Base-by-base conservation (phyloP, 2,113 vertebrate species). In the Rhynchomys soricoides region DNA sequence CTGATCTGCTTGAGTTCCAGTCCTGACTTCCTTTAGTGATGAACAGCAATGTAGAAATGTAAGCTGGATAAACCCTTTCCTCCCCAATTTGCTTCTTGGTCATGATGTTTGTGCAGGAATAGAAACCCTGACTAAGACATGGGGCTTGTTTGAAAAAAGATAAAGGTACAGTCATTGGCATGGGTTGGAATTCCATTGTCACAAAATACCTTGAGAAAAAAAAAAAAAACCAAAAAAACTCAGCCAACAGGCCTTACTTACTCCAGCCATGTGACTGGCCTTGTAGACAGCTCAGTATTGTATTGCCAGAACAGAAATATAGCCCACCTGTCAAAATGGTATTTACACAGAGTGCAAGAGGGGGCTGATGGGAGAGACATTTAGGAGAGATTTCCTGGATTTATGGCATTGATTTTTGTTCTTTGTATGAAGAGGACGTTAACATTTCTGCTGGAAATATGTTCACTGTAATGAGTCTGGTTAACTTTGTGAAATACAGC, bases 321-420 rank as follows among this genome's bases (percentile, higher is more conserved):
- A 92, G 91, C 95, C 91, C 52, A 95, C 88, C 86, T 94, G 94
- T 93, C 96, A 91, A 86, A 78, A 90, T 29, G 89, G 86, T 89
- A 95, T 97, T 98, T 97, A 96, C 95, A 71, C 78, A 93, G 90
- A 34, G 29, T 2, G 0, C 50, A 16, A 74, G 93, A 92, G 71
- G 96, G 89, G 16, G 82, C 95, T 96, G 94, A 57, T 0, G 0
- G 75, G 85, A 79, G 73, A 95, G 97, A 97, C 90, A 95, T 96
- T 97, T 93, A 92, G 73, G 90, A 77, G 90, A 96, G 96, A 85
- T 96, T 97, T 96, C 82, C 86, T 94, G 86, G 96, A 97, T 97
- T 98, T 97, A 97, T 0, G 82, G 95, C 97, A 97, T 97, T 96
- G 97, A 97, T 97, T 97, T 98, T 96, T 96, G 89, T 90, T 95